phyloP scores from a whole-genome alignment of 2,888 invertebrate species.

The Gryllus longicercus region DNA sequence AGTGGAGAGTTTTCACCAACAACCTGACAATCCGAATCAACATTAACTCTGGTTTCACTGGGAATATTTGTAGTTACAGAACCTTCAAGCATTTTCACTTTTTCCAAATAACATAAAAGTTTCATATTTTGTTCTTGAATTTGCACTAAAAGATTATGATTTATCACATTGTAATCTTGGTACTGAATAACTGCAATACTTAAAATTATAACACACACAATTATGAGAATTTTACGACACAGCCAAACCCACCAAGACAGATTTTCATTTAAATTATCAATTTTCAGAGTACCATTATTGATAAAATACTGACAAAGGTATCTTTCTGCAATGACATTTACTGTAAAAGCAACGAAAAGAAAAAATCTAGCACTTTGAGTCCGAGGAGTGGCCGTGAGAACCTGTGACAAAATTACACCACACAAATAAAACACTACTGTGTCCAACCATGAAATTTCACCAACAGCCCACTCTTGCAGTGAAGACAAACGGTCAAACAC shows the following conservation, averaged over 20 bases:
- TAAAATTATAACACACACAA: slow-evolving; percentile 44
- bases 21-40: background rate
- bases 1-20: background rate
- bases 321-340: slow-evolving; percentile 53
- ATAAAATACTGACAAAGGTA: slow-evolving; percentile 39
- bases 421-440: slow-evolving; percentile 58
- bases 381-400: slow-evolving; percentile 56
- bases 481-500: slow-evolving; percentile 54
- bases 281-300: slow-evolving; percentile 36
- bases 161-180: slow-evolving; percentile 48
- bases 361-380: slow-evolving; percentile 56
- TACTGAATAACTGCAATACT: slow-evolving; percentile 45
- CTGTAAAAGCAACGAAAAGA: slow-evolving; percentile 53
- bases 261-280: slow-evolving; percentile 44
- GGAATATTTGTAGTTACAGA: background rate
- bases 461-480: slow-evolving; percentile 59
- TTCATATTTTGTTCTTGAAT: slow-evolving; percentile 47
- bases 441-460: slow-evolving; percentile 62
- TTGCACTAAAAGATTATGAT: slow-evolving; percentile 48
- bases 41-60: background rate
- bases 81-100: slow-evolving; percentile 17
- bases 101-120: slow-evolving; percentile 29
- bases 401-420: slow-evolving; percentile 52
- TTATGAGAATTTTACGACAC: slow-evolving; percentile 48
- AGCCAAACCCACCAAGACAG: slow-evolving; percentile 50